Evolutionary conservation across 2,797 vertebrate species (phyloP).

Genomic region (Heterohyrax brucei): DNA sequence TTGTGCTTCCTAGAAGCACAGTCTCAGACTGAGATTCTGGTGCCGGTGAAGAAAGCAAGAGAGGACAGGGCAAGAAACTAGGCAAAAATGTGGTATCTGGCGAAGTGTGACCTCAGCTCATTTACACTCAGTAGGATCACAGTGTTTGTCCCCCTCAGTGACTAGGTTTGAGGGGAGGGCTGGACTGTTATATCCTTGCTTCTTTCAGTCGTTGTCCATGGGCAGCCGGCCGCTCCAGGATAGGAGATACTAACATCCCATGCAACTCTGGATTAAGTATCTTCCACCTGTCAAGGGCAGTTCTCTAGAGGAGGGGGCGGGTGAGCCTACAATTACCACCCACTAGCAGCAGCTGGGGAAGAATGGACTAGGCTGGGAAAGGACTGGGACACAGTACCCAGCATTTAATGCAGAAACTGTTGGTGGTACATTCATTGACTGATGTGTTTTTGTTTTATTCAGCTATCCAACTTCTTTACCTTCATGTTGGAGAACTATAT

Average conservation of each 20-base stretch:
- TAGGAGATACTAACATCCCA: background rate
- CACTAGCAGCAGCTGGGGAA: background rate
- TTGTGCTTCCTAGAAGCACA: constrained; percentile 35
- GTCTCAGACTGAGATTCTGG: constrained; percentile 24
- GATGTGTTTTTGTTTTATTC: constrained; percentile 80
- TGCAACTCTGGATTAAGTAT: background rate
- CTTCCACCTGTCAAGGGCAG: background rate
- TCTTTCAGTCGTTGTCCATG: constrained; percentile 19
- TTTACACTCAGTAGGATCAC: background rate
- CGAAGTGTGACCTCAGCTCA: constrained; percentile 36
- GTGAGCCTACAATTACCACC: background rate
- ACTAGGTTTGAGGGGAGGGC: background rate
- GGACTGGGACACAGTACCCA: background rate
- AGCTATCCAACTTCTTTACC: constrained; percentile 98
- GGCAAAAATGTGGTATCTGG: constrained; percentile 46
- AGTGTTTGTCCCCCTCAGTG: background rate
- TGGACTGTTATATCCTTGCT: background rate
- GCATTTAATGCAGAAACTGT: constrained; percentile 13
- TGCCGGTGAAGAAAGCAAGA: constrained; percentile 10
- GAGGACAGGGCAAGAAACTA: constrained; percentile 1
- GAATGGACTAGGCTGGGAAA: background rate
- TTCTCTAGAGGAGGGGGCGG: background rate
- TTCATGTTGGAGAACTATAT: constrained; percentile 97
- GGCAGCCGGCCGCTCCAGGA: background rate
- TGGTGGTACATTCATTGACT: constrained; percentile 78